Conservation (phyloP, 2,797 vertebrate species). For the Petrocephalus schoutedeni region DNA sequence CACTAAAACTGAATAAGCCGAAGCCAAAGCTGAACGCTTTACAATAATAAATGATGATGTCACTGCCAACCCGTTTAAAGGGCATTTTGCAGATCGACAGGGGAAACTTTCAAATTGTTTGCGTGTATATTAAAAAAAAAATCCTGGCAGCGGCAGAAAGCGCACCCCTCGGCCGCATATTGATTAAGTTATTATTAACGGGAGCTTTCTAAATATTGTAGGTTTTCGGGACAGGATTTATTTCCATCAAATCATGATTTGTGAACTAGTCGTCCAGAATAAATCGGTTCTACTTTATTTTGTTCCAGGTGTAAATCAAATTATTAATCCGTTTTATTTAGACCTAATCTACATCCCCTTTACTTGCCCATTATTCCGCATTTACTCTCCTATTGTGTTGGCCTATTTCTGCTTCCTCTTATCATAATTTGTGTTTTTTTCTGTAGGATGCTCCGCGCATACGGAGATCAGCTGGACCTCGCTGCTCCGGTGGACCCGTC, state of each 20-base stretch:
- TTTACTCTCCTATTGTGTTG: neutral
- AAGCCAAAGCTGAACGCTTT: neutral
- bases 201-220: neutral
- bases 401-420: neutral
- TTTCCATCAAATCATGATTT: neutral
- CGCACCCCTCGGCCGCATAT: neutral
- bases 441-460: neutral
- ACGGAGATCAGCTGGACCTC: neutral
- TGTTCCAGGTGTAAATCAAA: neutral
- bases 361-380: neutral
- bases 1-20: neutral
- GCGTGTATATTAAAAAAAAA: neutral
- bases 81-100: neutral
- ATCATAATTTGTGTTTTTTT: neutral
- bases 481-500: conserved; percentile 24
- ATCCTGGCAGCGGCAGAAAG: neutral
- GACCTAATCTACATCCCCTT: neutral
- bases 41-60: neutral
- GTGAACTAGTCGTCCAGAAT: neutral
- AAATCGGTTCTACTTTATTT: neutral
- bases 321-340: neutral
- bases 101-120: neutral
- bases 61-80: neutral
- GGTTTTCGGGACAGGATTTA: neutral
- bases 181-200: neutral